Evolutionary conservation across 1,140 invertebrate genomes (phyloP), one percentile per base, ranked within the genome.

Genomic region (Tetraneura akinire): DNA sequence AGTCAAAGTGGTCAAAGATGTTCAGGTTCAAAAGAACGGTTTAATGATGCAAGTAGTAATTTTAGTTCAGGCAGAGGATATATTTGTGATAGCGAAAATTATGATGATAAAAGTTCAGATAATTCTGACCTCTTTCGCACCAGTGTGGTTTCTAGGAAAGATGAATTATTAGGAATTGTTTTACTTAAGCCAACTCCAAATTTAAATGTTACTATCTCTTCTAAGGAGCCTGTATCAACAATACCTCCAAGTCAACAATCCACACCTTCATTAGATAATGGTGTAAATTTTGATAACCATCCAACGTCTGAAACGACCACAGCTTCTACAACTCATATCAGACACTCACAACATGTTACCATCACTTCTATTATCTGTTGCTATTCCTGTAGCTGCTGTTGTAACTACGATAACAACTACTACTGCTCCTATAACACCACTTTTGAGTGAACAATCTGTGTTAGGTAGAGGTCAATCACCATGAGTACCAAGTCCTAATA

Each of bases 61-160:
- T 92, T 91, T 89, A 93, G 91, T 89, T 93, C 91, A 88, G 91
- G 91, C 89, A 92, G 92, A 91, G 91, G 91, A 90, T 93, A 93
- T 92, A 93, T 93, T 91, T 83, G 82, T 81, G 82, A 83, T 80
- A 83, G 82, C 37, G 82, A 83, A 82, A 81, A 80, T 37, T 81
- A 83, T 14, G 82, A 80, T 49, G 82, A 83, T 80, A 83, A 83
- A n/a, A n/a, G 74, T 45, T 78, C 74, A 57, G 74, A 78, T 60
- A 78, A 62, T 57, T 78, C 74, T 60, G 74, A 78, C 42, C 74
- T 78, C n/a, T 78, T 78, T 37, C 37, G 74, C 14, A 29, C 74
- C 23, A 45, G 47, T 26, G 5, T 78, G 21, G 74, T 78, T 78
- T 78, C 74, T 23, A 78, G 74, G 23, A 78, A 78, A 78, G 80